Evolutionary conservation across 2,113 vertebrate species (phyloP), one percentile per base, ranked within the genome.

Genomic region (Pelvicachromis taeniatus): DNA sequence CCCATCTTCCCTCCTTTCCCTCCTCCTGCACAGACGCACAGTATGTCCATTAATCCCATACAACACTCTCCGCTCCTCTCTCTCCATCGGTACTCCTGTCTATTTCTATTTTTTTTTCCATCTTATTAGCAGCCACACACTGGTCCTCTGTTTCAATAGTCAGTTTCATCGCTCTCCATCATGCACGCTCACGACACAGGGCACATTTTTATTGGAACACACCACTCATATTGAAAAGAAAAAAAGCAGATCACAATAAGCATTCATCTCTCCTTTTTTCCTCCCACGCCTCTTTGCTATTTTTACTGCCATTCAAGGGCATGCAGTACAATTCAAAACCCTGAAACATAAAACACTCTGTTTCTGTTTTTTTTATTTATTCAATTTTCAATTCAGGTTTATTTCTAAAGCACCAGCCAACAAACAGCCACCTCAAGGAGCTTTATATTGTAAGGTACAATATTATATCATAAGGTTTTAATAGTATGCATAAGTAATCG

Each of bases 81-180:
- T 87, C 77, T 83, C 85, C 59, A 78, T 89, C 54, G 4, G 84
- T 61, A 83, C 70, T 81, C 68, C 80, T 73, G 59, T 73, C 53
- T 83, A 33, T 77, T 55, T 61, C 58, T 63, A 35, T 63, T 12
- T 38, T 33, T 77, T 26, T 50, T 21, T 48, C 21, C 33, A 52
- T 55, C 54, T 95, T 91, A 84, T 75, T 84, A 86, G 59, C 73
- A 83, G 33, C 84, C 42, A 50, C 58, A 81, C 83, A 19, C 89
- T 79, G 93, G 77, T 94, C 94, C 59, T 84, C 70, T 21, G 87
- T 78, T 83, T 81, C 78, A 80, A 40, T 3, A 97, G 85, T 96
- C 97, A 31, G 96, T 93, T 61, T 63, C 85, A 95, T 96, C 95
- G 95, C 91, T 96, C 96, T 1, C 96, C 95, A 16, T 97, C 96